These are phyloP conservation scores for Pantherophis vulpinus DNA, from an alignment of 2,797 vertebrate species.

Conservation along the genomic window DNA sequence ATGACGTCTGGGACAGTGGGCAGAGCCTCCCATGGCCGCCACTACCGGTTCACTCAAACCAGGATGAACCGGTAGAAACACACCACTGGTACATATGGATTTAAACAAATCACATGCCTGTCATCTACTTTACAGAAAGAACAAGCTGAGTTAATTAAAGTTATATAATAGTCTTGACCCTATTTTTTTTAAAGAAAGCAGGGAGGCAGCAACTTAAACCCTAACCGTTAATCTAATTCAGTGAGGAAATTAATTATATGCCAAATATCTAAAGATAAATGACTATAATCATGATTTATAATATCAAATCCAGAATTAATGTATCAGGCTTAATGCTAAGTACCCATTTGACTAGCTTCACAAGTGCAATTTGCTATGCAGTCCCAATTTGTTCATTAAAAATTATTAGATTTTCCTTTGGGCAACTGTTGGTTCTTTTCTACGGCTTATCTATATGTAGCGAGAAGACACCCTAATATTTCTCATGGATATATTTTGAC, in stretches of 20 bases:
- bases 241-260: not conserved
- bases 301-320: not conserved
- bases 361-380: rapidly evolving
- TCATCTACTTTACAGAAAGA: not conserved
- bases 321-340: not conserved
- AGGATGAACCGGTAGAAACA: no score
- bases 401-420: not conserved
- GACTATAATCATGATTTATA: not conserved
- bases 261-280: not conserved
- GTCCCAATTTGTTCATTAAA: not conserved
- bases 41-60: no score
- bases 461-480: not conserved
- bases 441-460: not conserved
- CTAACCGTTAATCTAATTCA: not conserved
- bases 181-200: not conserved
- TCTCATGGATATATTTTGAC: not conserved
- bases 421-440: not conserved
- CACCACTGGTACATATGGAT: not conserved
- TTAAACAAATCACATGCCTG: rapidly evolving
- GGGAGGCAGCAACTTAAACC: not conserved
- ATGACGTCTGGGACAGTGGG: no score
- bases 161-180: not conserved
- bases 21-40: no score
- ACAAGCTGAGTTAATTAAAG: not conserved
- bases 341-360: not conserved